These are phyloP conservation scores for Astatoreochromis straeleni DNA, from an alignment of 2,113 vertebrate species.

Conservation along the genomic window DNA sequence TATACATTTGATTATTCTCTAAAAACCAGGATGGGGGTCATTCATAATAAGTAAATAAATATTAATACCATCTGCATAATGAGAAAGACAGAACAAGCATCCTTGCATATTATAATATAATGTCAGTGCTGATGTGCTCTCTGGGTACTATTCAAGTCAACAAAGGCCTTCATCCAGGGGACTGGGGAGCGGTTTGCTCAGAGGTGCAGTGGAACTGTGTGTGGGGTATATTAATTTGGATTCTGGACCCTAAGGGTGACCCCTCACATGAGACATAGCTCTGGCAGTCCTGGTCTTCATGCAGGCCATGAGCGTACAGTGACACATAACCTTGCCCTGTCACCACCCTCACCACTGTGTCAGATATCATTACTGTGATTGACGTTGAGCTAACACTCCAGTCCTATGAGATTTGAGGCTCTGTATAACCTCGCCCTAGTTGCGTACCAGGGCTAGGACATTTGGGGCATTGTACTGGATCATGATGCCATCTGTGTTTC, in stretches of 20 bases:
- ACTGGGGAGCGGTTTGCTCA: slow-evolving; percentile 16
- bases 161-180: background rate
- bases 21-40: background rate
- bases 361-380: slow-evolving; percentile 69
- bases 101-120: background rate
- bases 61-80: background rate
- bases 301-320: slow-evolving; percentile 60
- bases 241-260: slow-evolving; percentile 49
- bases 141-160: slow-evolving; percentile 6
- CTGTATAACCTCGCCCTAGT: slow-evolving; percentile 69
- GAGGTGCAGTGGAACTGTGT: slow-evolving; percentile 8
- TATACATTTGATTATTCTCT: background rate
- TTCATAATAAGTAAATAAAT: background rate
- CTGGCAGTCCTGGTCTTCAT: slow-evolving; percentile 54
- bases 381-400: slow-evolving; percentile 63
- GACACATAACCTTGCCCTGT: slow-evolving; percentile 77
- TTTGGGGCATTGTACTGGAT: slow-evolving; percentile 47
- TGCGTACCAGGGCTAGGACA: slow-evolving; percentile 60
- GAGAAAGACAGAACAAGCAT: background rate
- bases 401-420: slow-evolving; percentile 63
- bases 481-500: slow-evolving; percentile 52
- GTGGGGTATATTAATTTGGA: slow-evolving; percentile 50
- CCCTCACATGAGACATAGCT: slow-evolving; percentile 47
- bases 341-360: slow-evolving; percentile 73
- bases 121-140: background rate